Percentiles rank a stretch among this genome's conserved stretches.
Conservation (phyloP, 2,888 invertebrate species). For the Sesia bembeciformis region DNA sequence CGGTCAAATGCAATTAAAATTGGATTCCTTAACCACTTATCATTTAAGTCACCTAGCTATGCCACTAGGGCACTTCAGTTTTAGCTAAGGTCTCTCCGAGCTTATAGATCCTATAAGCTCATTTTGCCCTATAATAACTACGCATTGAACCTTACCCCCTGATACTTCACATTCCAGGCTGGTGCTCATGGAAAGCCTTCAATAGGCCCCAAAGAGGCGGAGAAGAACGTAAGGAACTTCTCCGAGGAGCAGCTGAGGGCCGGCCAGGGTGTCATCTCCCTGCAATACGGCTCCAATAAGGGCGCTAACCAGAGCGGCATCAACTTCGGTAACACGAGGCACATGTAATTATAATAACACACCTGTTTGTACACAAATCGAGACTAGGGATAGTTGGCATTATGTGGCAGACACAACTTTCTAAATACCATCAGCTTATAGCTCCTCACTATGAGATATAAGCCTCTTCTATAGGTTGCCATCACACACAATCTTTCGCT, state of each 20-base stretch:
- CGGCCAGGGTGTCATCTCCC: conserved; percentile 92
- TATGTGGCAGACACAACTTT: background rate
- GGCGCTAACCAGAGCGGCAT: conserved; percentile 97
- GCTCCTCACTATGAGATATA: too few species aligned
- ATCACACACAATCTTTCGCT: too few species aligned
- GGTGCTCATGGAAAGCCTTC: conserved; percentile 88
- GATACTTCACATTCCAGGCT: conserved; percentile 69
- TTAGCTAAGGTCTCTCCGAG: too few species aligned
- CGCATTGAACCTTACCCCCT: too few species aligned
- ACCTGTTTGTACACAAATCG: background rate
- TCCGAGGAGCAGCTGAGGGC: conserved; percentile 95
- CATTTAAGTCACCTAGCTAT: too few species aligned
- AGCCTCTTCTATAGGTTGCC: too few species aligned
- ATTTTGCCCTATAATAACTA: too few species aligned
- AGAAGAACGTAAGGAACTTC: conserved; percentile 95
- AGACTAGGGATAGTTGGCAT: background rate
- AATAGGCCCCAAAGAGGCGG: conserved; percentile 97
- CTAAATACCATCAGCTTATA: too few species aligned
- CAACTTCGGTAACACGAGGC: conserved; percentile 97
- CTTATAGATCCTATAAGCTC: too few species aligned
- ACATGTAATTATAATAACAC: conserved; percentile 83
- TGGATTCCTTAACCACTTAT: too few species aligned
- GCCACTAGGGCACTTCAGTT: too few species aligned
- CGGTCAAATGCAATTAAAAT: too few species aligned
- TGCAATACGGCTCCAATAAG: conserved; percentile 98